Evolutionary conservation across 2,113 vertebrate species (phyloP).

Genomic region (Odobenus rosmarus): DNA sequence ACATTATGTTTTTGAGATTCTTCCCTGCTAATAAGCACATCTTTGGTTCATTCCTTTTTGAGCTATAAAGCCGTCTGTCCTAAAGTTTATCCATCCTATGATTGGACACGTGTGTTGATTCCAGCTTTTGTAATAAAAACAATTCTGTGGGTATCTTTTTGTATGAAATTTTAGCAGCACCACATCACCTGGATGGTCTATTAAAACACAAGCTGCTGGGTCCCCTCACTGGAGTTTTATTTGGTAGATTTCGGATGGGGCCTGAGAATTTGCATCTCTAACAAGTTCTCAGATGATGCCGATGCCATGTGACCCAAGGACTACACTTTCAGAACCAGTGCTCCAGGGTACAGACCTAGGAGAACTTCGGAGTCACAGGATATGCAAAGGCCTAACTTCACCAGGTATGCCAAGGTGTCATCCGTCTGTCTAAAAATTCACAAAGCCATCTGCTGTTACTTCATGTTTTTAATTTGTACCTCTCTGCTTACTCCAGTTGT

Average conservation of each 20-base stretch:
- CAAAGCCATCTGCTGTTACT: not conserved
- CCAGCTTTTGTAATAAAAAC: not conserved
- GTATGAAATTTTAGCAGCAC: not conserved
- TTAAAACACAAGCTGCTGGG: not conserved
- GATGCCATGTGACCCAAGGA: not conserved
- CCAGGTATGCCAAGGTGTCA: not conserved
- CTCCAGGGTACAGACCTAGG: not conserved
- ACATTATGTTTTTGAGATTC: not conserved
- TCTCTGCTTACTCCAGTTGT: not conserved
- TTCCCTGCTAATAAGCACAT: not conserved
- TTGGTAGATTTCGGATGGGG: not conserved
- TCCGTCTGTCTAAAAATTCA: not conserved
- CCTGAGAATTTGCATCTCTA: not conserved
- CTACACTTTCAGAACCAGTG: not conserved
- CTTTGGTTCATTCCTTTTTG: not conserved
- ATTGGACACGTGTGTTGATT: not conserved
- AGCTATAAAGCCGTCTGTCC: not conserved
- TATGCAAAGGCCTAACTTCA: not conserved
- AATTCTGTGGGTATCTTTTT: not conserved
- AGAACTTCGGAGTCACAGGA: not conserved
- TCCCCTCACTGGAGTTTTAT: not conserved
- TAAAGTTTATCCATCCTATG: not conserved
- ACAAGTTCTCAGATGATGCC: not conserved
- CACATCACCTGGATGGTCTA: not conserved
- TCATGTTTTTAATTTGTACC: not conserved